A percentile compares a stretch with the other conserved stretches of the same genome.
Conservation (phyloP, 2,888 invertebrate genomes). For the Calephelis perditalis region DNA sequence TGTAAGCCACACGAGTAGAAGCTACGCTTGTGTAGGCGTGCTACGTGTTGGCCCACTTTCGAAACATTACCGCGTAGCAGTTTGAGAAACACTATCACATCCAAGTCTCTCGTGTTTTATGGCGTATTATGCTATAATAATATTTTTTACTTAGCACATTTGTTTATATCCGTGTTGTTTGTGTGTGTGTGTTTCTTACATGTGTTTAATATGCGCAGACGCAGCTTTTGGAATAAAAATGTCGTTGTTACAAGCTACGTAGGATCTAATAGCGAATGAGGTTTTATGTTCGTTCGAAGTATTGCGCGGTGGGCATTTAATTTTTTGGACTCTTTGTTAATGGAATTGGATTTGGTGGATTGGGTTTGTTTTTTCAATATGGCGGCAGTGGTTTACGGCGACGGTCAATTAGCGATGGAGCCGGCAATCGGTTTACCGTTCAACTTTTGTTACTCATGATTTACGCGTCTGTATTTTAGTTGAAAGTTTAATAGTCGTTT, state of each 20-base stretch:
- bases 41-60: conserved; percentile 32
- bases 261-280: conserved; percentile 56
- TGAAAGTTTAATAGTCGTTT: conserved; percentile 23
- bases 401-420: conserved; percentile 53
- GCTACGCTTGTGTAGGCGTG: conserved; percentile 36
- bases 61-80: conserved; percentile 32
- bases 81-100: conserved; percentile 52
- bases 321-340: conserved; percentile 46
- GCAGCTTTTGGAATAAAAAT: conserved; percentile 49
- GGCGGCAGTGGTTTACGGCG: conserved; percentile 45
- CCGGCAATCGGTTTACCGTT: conserved; percentile 41
- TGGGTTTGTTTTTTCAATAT: conserved; percentile 42
- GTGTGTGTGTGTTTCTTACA: conserved; percentile 30
- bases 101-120: conserved; percentile 64
- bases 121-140: conserved; percentile 72
- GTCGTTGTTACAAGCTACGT: conserved; percentile 49
- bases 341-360: conserved; percentile 43
- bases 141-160: conserved; percentile 77
- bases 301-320: conserved; percentile 48
- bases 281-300: conserved; percentile 69
- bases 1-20: neutral
- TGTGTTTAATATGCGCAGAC: conserved; percentile 44
- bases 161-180: conserved; percentile 47
- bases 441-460: conserved; percentile 65
- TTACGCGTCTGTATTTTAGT: conserved; percentile 45